Conservation (phyloP, 1,140 invertebrate species). For the Nylanderia fulva region DNA sequence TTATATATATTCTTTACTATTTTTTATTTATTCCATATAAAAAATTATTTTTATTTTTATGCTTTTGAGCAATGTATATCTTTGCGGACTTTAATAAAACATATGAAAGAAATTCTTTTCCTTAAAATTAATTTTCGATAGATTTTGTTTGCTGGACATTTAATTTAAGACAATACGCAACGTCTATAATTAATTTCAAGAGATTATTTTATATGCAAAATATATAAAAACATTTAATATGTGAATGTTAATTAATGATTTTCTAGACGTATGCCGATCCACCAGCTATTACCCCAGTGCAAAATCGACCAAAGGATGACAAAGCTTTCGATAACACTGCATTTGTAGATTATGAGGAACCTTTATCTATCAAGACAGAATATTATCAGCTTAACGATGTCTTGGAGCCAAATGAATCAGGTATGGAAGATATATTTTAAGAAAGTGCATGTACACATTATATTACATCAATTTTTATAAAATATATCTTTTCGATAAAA, state of each 20-base stretch:
- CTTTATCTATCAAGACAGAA: constrained; percentile 90
- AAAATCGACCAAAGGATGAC: constrained; percentile 79
- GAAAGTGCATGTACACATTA: background rate
- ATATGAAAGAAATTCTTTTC: too few species aligned
- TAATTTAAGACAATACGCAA: background rate
- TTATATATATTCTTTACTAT: too few species aligned
- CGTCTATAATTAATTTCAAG: background rate
- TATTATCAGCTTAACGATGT: constrained; percentile 89
- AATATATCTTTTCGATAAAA: background rate
- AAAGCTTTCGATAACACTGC: constrained; percentile 90
- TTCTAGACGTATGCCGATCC: constrained; percentile 83
- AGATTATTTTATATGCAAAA: background rate
- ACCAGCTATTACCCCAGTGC: constrained; percentile 76
- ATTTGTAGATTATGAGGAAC: constrained; percentile 91
- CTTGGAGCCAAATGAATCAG: constrained; percentile 80
- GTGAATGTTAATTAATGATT: constrained; percentile 28
- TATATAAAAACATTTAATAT: background rate
- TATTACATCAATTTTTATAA: background rate
- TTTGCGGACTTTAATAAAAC: too few species aligned
- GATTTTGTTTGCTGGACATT: background rate
- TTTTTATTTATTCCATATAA: too few species aligned
- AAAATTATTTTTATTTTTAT: too few species aligned
- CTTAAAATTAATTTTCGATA: background rate
- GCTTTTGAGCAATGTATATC: too few species aligned
- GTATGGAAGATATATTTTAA: constrained; percentile 63